These are phyloP conservation scores for Zygaena filipendulae DNA, from an alignment of 2,888 invertebrate genomes.

Conservation along the genomic window DNA sequence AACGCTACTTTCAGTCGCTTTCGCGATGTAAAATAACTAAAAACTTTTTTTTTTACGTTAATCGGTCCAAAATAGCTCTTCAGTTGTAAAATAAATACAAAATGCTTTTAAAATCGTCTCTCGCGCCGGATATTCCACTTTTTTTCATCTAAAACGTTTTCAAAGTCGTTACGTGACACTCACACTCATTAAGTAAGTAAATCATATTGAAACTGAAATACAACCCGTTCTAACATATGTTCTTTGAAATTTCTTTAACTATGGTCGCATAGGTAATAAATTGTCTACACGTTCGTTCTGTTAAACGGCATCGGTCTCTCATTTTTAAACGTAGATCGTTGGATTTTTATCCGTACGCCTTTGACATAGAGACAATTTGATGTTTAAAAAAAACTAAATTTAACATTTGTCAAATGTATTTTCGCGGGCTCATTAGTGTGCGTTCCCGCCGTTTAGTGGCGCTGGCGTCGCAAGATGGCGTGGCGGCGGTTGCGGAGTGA, in stretches of 20 bases:
- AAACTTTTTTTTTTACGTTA: too few relatives aligned
- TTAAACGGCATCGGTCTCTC: slow-evolving; percentile 8
- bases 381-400: too few relatives aligned
- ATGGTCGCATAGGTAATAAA: slow-evolving; percentile 25
- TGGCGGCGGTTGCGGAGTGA: slow-evolving; percentile 29
- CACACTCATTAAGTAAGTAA: slow-evolving; percentile 28
- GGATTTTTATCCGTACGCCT: too few relatives aligned
- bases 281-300: slow-evolving; percentile 22
- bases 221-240: slow-evolving; percentile 28
- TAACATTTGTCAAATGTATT: slow-evolving; percentile 24
- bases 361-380: too few relatives aligned
- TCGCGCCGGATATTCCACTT: slow-evolving; percentile 19
- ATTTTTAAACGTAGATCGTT: too few relatives aligned
- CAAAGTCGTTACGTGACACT: slow-evolving; percentile 22
- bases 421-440: slow-evolving; percentile 47
- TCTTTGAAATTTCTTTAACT: slow-evolving; percentile 29
- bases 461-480: slow-evolving; percentile 26
- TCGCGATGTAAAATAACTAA: too few relatives aligned
- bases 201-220: slow-evolving; percentile 32
- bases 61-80: too few relatives aligned
- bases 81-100: background rate
- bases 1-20: too few relatives aligned
- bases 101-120: background rate
- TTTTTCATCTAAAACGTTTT: slow-evolving; percentile 22
- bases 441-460: slow-evolving; percentile 21